Percentiles rank a stretch among this genome's conserved stretches.
Conservation (phyloP, 2,888 invertebrate species). For the Nymphalis polychloros region DNA sequence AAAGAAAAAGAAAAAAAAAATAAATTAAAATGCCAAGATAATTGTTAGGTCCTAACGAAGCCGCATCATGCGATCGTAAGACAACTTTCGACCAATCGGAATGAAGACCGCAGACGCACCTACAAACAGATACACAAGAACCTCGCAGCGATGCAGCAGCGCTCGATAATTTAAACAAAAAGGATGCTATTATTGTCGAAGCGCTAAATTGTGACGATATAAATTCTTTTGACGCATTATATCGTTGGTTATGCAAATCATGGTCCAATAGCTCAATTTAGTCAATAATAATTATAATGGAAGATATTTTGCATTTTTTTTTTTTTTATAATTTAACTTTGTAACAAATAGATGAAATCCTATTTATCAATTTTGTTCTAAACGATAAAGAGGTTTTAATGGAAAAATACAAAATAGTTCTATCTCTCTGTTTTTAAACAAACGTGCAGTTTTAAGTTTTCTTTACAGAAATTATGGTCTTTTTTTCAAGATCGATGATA, state of each 20-base stretch:
- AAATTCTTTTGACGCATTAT: constrained; percentile 1
- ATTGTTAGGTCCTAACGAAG: constrained; percentile 28
- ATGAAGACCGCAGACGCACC: constrained; percentile 34
- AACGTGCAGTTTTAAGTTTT: constrained; percentile 22
- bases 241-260: constrained; percentile 16
- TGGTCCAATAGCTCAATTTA: constrained; percentile 13
- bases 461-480: constrained; percentile 6
- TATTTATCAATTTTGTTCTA: neutral
- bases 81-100: constrained; percentile 29
- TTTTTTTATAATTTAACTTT: neutral
- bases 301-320: neutral
- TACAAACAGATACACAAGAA: constrained; percentile 18
- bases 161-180: constrained; percentile 9
- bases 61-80: constrained; percentile 33
- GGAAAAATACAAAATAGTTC: constrained; percentile 8
- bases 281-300: neutral
- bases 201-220: constrained; percentile 11
- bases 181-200: constrained; percentile 2
- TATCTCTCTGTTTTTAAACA: neutral
- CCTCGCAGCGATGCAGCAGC: constrained; percentile 18
- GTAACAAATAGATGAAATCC: neutral
- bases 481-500: constrained; percentile 24
- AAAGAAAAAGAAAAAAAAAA: constrained; percentile 3
- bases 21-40: constrained; percentile 24
- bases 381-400: neutral